Evolutionary conservation across 23 tunicate genomes (phyloP).

Genomic region (Corella eumyota): DNA sequence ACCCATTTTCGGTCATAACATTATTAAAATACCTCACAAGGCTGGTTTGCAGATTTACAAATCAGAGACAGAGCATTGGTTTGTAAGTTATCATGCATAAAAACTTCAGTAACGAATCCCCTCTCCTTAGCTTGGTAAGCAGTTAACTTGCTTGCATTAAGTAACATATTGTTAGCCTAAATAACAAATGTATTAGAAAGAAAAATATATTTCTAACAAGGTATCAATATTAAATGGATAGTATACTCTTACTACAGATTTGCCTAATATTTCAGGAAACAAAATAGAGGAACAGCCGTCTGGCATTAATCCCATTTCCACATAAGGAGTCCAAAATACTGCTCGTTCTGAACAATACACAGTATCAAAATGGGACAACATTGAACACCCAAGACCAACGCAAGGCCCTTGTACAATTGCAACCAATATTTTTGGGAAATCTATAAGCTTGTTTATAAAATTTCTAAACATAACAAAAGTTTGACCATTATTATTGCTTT

Average conservation of each 20-base stretch:
- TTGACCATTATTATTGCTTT: too few species aligned
- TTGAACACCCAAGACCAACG: slow-evolving; percentile 61
- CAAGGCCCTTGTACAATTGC: slow-evolving; percentile 77
- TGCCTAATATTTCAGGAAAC: slow-evolving; percentile 72
- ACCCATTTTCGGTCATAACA: too few species aligned
- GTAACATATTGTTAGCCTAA: slow-evolving; percentile 65
- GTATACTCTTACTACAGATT: slow-evolving; percentile 10
- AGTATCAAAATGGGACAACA: slow-evolving; percentile 69
- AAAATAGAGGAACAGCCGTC: slow-evolving; percentile 65
- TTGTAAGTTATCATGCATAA: slow-evolving; percentile 42
- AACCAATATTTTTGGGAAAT: slow-evolving; percentile 51
- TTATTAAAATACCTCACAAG: slow-evolving; percentile 22
- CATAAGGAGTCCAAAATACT: slow-evolving; percentile 59
- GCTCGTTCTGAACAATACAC: slow-evolving; percentile 81
- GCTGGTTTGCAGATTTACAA: slow-evolving; percentile 16
- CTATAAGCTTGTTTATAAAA: slow-evolving; percentile 64
- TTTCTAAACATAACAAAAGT: slow-evolving; percentile 34
- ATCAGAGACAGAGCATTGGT: slow-evolving; percentile 34
- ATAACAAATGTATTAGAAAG: background rate
- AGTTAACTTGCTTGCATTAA: slow-evolving; percentile 40
- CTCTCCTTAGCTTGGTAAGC: slow-evolving; percentile 49
- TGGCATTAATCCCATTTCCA: slow-evolving; percentile 60
- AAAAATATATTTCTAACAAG: background rate
- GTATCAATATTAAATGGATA: background rate
- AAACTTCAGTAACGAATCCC: slow-evolving; percentile 75